phyloP scores from a whole-genome alignment of 2,888 invertebrate genomes.

The Protodeltote pygarga region DNA sequence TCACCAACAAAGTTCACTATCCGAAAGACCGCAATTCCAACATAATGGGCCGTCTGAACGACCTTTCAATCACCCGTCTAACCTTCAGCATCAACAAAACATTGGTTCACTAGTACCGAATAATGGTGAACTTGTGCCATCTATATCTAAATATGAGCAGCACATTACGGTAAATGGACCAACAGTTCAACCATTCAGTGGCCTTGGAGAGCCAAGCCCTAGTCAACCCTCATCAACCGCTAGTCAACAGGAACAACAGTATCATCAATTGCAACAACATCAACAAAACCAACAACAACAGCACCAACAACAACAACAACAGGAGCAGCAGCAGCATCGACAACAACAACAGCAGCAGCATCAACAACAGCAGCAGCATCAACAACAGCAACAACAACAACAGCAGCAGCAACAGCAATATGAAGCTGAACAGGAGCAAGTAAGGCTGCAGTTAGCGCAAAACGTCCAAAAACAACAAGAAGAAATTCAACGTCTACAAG shows the following conservation, averaged over 20 bases:
- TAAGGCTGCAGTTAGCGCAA: slow-evolving; percentile 74
- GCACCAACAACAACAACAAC: slow-evolving; percentile 43
- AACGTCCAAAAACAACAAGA: slow-evolving; percentile 85
- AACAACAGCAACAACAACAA: slow-evolving; percentile 51
- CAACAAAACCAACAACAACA: slow-evolving; percentile 46
- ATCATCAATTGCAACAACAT: slow-evolving; percentile 40
- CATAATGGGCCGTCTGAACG: slow-evolving; percentile 72
- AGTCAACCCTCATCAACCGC: slow-evolving; percentile 48
- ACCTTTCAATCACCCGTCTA: slow-evolving; percentile 63
- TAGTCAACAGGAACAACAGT: slow-evolving; percentile 48
- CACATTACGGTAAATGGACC: slow-evolving; percentile 88
- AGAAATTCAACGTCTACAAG: slow-evolving; percentile 82
- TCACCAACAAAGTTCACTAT: slow-evolving; percentile 70
- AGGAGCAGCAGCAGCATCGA: slow-evolving; percentile 45
- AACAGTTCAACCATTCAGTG: slow-evolving; percentile 63
- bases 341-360: slow-evolving; percentile 44
- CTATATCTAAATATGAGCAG: slow-evolving; percentile 93
- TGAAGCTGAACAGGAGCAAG: slow-evolving; percentile 77
- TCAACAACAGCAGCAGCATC: slow-evolving; percentile 45
- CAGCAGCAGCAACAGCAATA: slow-evolving; percentile 61
- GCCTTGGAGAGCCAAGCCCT: slow-evolving; percentile 60
- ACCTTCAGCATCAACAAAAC: slow-evolving; percentile 76
- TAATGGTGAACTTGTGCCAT: slow-evolving; percentile 91
- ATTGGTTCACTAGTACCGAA: slow-evolving; percentile 85
- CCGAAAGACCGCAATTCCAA: slow-evolving; percentile 66